phyloP scores from a whole-genome alignment of 2,113 vertebrate genomes.

The Ammospiza caudacuta region DNA sequence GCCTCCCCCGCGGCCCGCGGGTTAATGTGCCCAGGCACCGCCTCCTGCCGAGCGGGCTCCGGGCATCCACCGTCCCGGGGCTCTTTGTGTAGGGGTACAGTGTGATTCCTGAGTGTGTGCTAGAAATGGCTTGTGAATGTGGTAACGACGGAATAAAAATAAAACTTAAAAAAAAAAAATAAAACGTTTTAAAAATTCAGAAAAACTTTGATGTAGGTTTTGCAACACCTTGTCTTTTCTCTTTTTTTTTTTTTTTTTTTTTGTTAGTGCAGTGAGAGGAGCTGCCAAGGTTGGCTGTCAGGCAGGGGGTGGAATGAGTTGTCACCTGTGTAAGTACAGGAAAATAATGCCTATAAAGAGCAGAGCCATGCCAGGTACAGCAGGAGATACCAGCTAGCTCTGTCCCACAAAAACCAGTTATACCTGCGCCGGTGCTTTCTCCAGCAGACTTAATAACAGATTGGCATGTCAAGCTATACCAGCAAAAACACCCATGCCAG shows the following conservation, averaged over 20 bases:
- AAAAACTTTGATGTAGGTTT: not conserved
- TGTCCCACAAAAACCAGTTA: not conserved
- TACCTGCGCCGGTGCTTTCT: not conserved
- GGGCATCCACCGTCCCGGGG: rapidly evolving
- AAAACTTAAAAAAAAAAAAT: not conserved
- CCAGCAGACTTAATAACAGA: not conserved
- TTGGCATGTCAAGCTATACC: not conserved
- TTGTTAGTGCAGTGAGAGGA: not conserved
- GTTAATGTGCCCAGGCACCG: rapidly evolving
- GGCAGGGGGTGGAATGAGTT: not conserved
- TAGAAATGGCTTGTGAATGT: rapidly evolving
- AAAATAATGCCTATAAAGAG: not conserved
- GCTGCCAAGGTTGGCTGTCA: not conserved
- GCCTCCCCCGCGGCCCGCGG: not conserved
- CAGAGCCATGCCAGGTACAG: not conserved
- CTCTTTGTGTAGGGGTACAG: rapidly evolving
- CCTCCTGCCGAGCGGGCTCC: rapidly evolving
- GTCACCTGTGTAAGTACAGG: not conserved
- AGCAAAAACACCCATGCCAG: not conserved
- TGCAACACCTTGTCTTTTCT: rapidly evolving
- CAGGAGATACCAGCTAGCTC: not conserved
- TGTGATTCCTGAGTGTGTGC: rapidly evolving
- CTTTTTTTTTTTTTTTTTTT: not conserved
- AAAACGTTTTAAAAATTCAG: not conserved
- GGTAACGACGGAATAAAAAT: not conserved